A percentile compares a stretch with the other conserved stretches of the same genome.
phyloP scores from a whole-genome alignment of 1,140 invertebrate species.

The Micrasema minimum region DNA sequence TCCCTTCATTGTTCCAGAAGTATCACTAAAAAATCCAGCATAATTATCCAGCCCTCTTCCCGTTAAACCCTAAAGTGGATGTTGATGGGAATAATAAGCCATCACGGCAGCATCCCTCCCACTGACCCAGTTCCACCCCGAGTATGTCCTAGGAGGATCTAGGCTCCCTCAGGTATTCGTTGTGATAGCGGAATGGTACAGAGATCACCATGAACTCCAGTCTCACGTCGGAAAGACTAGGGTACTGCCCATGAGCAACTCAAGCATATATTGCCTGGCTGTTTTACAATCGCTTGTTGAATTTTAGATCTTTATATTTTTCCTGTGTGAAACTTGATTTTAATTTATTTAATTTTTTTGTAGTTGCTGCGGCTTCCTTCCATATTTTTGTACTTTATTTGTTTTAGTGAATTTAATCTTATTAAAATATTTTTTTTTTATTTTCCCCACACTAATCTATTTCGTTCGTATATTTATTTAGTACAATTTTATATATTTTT shows the following conservation, averaged over 20 bases:
- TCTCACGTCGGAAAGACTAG: conserved; percentile 46
- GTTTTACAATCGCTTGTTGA: conserved; percentile 36
- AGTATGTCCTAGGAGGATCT: conserved; percentile 42
- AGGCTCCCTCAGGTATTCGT: conserved; percentile 42
- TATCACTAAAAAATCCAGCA: conserved; percentile 80
- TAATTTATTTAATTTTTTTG: no score
- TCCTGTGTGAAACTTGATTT: no score
- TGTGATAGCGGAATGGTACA: conserved; percentile 48
- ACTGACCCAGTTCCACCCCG: conserved; percentile 51
- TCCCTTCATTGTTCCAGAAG: conserved; percentile 77
- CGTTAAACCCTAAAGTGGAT: conserved; percentile 67
- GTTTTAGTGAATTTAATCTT: no score
- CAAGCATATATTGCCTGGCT: conserved; percentile 40
- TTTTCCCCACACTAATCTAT: no score
- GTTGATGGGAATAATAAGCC: conserved; percentile 52
- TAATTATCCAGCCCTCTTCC: conserved; percentile 73
- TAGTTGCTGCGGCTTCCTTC: no score
- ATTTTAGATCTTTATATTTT: no score
- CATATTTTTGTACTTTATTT: no score
- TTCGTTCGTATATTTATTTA: no score
- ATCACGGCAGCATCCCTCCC: conserved; percentile 50
- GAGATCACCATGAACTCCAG: conserved; percentile 45
- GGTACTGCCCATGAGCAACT: conserved; percentile 42
- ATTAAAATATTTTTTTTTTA: no score
- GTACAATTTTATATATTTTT: no score